A percentile compares a stretch with the other conserved stretches of the same genome.
These are phyloP conservation scores for Hydropsyche tenuis DNA, from an alignment of 1,140 invertebrate species.

Conservation along the genomic window DNA sequence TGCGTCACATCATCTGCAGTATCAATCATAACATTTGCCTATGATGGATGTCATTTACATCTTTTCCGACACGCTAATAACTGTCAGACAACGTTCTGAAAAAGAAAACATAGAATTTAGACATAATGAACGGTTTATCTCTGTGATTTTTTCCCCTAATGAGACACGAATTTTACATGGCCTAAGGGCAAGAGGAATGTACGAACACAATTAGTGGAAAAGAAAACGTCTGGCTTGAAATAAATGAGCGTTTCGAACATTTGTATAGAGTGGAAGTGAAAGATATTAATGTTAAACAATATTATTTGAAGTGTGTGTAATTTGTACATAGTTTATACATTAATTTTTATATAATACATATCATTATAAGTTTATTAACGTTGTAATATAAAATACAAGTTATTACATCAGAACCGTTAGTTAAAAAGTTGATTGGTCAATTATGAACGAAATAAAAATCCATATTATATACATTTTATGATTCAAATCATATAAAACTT, in stretches of 20 bases:
- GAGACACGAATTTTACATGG: background rate
- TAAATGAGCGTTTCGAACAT: slow-evolving; percentile 17
- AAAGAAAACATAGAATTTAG: slow-evolving; percentile 9
- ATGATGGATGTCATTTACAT: background rate
- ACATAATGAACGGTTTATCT: background rate
- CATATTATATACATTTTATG: too few species aligned
- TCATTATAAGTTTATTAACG: too few species aligned
- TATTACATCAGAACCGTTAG: too few species aligned
- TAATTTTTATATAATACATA: background rate
- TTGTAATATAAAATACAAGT: too few species aligned
- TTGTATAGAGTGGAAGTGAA: too few species aligned
- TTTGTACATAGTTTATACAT: background rate
- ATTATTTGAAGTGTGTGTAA: background rate
- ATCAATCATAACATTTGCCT: background rate
- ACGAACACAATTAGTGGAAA: slow-evolving; percentile 5
- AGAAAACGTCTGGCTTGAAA: slow-evolving; percentile 7
- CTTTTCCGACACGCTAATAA: background rate
- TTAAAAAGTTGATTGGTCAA: too few species aligned
- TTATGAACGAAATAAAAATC: too few species aligned
- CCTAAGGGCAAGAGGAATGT: slow-evolving; percentile 3
- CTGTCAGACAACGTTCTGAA: background rate
- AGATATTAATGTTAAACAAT: too few species aligned
- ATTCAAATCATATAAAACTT: too few species aligned
- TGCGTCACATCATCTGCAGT: background rate
- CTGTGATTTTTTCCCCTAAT: slow-evolving; percentile 1